phyloP scores from a whole-genome alignment of 2,113 vertebrate species.

The Ptilorrhoa leucosticta region DNA sequence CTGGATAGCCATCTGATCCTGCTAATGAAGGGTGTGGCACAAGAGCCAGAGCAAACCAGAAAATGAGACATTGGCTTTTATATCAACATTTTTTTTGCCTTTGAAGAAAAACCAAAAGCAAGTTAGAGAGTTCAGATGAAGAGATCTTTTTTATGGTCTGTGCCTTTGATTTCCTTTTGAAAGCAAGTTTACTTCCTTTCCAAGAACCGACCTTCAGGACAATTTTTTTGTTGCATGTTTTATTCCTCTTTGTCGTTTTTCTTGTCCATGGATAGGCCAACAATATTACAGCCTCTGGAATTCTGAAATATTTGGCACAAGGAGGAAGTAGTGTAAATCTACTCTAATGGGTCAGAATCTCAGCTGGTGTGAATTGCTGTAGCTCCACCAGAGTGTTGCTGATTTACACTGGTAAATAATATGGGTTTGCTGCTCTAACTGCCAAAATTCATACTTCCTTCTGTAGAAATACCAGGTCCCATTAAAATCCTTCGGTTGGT shows the following conservation, averaged over 20 bases:
- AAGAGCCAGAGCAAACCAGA: background rate
- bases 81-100: background rate
- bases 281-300: background rate
- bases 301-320: background rate
- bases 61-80: background rate
- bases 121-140: background rate
- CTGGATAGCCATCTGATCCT: background rate
- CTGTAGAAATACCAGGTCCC: slow-evolving; percentile 4
- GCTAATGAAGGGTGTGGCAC: background rate
- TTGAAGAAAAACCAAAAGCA: background rate
- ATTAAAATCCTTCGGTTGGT: slow-evolving; percentile 26
- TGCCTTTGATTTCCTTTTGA: background rate
- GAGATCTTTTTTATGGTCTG: background rate
- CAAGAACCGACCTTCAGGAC: background rate
- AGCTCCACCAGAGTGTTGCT: background rate
- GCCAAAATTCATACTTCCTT: slow-evolving; percentile 19
- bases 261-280: background rate
- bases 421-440: background rate
- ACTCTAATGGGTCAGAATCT: background rate
- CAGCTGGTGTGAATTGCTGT: background rate
- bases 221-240: background rate
- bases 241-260: background rate
- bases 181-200: background rate
- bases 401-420: background rate
- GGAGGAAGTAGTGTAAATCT: background rate